Evolutionary conservation across 2,888 invertebrate species (phyloP), one percentile per base, ranked within the genome.

Genomic region (Cerceris rybyensis): DNA sequence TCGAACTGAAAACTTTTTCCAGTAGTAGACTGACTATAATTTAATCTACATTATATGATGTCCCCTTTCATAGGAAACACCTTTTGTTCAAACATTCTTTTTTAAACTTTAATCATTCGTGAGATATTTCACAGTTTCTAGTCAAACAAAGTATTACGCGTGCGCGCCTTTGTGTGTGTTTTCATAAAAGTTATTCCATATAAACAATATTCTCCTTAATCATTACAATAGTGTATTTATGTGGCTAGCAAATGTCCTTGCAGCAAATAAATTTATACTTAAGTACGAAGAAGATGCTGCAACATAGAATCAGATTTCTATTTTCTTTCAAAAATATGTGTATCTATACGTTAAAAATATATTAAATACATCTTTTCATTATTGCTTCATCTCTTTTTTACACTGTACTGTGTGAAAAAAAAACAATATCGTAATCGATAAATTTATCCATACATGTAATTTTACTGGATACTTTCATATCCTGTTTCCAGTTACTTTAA

Each of bases 161-260:
- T n/a, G n/a, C n/a, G n/a, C n/a, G n/a, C 28, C 4, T 28, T 28
- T 28, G 28, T 28, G 28, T 14, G 14, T 17, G 13, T 13, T 39
- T 13, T 43, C 28, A 59, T 11, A 57, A 17, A 64, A 28, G 28
- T 28, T 28, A 28, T 42, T 1, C 8, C 9, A 9, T 14, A 68
- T 50, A 55, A 11, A 28, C 49, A n/a, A 57, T 52, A 61, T 76
- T 57, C 63, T n/a, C 80, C 85, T 85, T 85, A 75, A 84, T 49
- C 9, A 73, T 17, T 43, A 1, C 46, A 58, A 61, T 52, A 85
- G 85, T 7, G 76, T 72, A 14, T 60, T 85, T 2, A 67, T 81
- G 11, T 85, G 85, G 85, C n/a, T 85, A 17, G 71, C 59, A 58
- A 7, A 16, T 11, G 69, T 70, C 14, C 52, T 71, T 6, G 57